Conservation (phyloP, 1,140 invertebrate species). For the Lysiphlebus fabarum region DNA sequence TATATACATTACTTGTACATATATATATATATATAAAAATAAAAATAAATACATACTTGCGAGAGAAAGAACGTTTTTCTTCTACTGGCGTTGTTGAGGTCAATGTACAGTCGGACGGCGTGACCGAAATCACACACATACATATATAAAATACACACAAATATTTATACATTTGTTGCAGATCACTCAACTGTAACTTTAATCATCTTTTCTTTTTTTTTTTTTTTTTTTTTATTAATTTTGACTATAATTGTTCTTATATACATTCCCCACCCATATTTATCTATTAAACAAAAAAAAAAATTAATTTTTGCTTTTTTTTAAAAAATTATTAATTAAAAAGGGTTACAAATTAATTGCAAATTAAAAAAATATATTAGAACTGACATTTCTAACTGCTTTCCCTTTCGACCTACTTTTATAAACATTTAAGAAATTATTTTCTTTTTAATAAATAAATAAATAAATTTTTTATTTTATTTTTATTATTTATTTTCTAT, state of each 20-base stretch:
- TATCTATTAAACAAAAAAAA: not conserved
- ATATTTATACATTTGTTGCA: constrained; percentile 6
- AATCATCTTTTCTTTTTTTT: constrained; percentile 32
- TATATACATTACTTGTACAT: too few relatives aligned
- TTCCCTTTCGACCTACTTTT: constrained; percentile 31
- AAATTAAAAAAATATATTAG: constrained; percentile 1
- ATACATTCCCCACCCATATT: not conserved
- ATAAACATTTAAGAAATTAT: not conserved
- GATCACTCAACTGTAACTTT: constrained; percentile 49
- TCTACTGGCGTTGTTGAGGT: constrained; percentile 32
- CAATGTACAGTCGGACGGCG: constrained; percentile 53
- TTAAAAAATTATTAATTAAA: not conserved
- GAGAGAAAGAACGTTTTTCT: constrained; percentile 29
- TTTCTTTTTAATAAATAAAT: not conserved
- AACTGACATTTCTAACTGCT: constrained; percentile 21
- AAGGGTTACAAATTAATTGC: not conserved
- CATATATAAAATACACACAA: constrained; percentile 34
- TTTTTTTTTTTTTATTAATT: constrained; percentile 39
- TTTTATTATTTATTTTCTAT: not conserved
- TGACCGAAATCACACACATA: constrained; percentile 55
- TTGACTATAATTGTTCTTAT: constrained; percentile 7
- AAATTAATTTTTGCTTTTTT: constrained; percentile 3
- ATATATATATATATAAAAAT: too few relatives aligned
- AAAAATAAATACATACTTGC: constrained; percentile 19
- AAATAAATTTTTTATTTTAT: not conserved